phyloP scores from a whole-genome alignment of 1,140 invertebrate genomes.

The Zaprionus lachaisei region DNA sequence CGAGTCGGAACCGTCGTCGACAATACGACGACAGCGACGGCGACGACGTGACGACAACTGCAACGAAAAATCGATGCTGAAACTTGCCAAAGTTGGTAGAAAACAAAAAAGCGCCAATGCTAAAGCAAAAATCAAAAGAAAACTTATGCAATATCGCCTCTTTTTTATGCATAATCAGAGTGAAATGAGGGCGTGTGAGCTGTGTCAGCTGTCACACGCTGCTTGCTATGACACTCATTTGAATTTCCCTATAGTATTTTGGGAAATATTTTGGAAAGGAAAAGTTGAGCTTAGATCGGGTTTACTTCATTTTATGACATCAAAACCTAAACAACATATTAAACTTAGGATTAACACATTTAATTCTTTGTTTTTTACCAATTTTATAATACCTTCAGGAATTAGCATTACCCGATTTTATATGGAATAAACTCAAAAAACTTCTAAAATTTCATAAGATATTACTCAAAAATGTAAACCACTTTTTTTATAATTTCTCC shows the following conservation, averaged over 20 bases:
- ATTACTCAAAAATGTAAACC: too few relatives aligned
- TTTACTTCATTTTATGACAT: too few relatives aligned
- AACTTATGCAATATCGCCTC: constrained; percentile 46
- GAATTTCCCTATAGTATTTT: not conserved
- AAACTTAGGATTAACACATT: too few relatives aligned
- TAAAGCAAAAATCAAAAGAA: not conserved
- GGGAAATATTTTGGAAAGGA: not conserved
- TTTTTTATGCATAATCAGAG: constrained; percentile 39
- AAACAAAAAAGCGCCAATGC: not conserved
- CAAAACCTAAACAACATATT: too few relatives aligned
- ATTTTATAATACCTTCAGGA: too few relatives aligned
- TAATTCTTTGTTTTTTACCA: too few relatives aligned
- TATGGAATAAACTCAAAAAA: too few relatives aligned
- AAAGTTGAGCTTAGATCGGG: not conserved
- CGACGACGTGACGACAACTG: constrained; percentile 42
- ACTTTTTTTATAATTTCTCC: too few relatives aligned
- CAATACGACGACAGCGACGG: not conserved
- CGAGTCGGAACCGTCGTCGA: constrained; percentile 20
- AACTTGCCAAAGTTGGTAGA: constrained; percentile 29
- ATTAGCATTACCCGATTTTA: too few relatives aligned
- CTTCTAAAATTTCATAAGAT: too few relatives aligned
- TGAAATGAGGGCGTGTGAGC: constrained; percentile 47
- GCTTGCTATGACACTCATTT: constrained; percentile 29
- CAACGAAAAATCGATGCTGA: constrained; percentile 49
- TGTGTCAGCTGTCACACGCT: constrained; percentile 36